phyloP scores from a whole-genome alignment of 2,113 vertebrate species.

The Malurus elegans region DNA sequence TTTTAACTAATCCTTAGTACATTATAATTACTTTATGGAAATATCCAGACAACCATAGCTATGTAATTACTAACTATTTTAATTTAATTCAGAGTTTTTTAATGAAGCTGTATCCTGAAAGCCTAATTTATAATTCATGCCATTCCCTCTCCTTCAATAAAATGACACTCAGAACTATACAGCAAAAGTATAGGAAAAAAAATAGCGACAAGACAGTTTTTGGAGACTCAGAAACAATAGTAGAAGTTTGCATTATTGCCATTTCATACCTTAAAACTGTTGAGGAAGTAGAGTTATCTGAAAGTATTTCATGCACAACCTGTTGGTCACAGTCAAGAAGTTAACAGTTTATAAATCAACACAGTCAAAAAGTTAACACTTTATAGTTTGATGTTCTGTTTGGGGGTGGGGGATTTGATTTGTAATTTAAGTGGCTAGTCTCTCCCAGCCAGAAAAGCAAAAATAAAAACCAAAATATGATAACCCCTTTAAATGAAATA shows the following conservation, averaged over 20 bases:
- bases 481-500: background rate
- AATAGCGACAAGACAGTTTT: background rate
- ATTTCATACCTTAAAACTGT: slow-evolving; percentile 78
- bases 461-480: background rate
- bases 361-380: background rate
- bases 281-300: slow-evolving; percentile 74
- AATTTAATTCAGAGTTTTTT: slow-evolving; percentile 31
- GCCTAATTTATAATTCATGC: slow-evolving; percentile 1
- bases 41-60: slow-evolving; percentile 2
- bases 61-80: slow-evolving; percentile 32
- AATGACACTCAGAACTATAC: background rate
- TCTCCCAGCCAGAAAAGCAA: background rate
- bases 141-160: background rate
- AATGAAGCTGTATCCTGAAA: slow-evolving; percentile 38
- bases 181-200: background rate
- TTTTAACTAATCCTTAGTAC: slow-evolving; percentile 15
- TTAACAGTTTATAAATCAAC: background rate
- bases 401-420: background rate
- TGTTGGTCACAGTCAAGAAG: slow-evolving; percentile 62
- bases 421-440: background rate
- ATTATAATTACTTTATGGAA: slow-evolving; percentile 34
- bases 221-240: background rate
- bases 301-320: slow-evolving; percentile 84
- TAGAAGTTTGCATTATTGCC: background rate
- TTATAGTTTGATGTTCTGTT: background rate